Percentiles rank a stretch among this genome's conserved stretches.
phyloP scores from a whole-genome alignment of 1,140 invertebrate genomes.

The Heliconius hewitsoni region DNA sequence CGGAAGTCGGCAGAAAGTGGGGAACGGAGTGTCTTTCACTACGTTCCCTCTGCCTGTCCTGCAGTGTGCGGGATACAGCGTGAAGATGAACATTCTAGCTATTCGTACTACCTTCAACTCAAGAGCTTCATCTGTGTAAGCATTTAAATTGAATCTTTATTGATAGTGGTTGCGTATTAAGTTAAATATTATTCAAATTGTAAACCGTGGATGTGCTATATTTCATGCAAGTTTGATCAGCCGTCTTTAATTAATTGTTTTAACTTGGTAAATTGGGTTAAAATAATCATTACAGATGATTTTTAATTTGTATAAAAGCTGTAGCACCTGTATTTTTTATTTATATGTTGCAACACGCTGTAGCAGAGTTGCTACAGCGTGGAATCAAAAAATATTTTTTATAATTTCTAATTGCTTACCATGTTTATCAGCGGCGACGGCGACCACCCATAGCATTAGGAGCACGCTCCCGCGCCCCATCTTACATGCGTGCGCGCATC shows the following conservation, averaged over 20 bases:
- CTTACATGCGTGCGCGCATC: constrained; percentile 68
- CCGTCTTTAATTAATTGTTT: background rate
- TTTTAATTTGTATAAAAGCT: background rate
- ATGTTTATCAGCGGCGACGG: constrained; percentile 65
- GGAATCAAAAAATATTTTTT: too few species aligned
- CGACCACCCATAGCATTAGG: constrained; percentile 76
- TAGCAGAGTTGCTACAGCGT: too few species aligned
- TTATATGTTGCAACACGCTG: too few species aligned
- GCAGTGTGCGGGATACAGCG: too few species aligned
- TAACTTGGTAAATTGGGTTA: background rate
- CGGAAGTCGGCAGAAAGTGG: too few species aligned
- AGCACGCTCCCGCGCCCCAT: constrained; percentile 70
- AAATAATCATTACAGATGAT: background rate
- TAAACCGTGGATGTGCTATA: background rate
- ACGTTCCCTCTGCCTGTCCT: too few species aligned
- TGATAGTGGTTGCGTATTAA: background rate
- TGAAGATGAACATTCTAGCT: too few species aligned
- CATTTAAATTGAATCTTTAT: too few species aligned
- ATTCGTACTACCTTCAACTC: too few species aligned
- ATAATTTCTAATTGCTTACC: constrained; percentile 45
- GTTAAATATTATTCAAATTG: background rate
- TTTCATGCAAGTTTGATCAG: background rate
- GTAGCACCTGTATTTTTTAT: too few species aligned
- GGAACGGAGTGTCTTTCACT: too few species aligned
- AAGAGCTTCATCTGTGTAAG: background rate